A percentile compares a stretch with the other conserved stretches of the same genome.
These are phyloP conservation scores for Chaitophorus viminalis DNA, from an alignment of 2,888 invertebrate genomes.

Conservation along the genomic window DNA sequence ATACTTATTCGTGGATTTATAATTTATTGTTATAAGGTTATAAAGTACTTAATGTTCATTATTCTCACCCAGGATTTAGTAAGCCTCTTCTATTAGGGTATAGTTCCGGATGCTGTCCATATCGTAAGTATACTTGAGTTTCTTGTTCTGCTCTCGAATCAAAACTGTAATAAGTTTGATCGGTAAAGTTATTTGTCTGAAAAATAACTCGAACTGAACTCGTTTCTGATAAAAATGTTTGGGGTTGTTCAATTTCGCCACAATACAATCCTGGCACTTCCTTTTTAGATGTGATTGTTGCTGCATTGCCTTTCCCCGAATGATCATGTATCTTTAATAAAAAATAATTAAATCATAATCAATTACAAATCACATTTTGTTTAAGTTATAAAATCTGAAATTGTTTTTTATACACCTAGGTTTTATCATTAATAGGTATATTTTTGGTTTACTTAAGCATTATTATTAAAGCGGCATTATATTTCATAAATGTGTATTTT, in stretches of 20 bases:
- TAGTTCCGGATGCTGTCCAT: constrained; percentile 92
- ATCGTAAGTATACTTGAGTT: constrained; percentile 87
- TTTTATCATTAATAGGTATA: too few relatives aligned
- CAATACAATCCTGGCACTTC: constrained; percentile 91
- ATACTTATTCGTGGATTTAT: neutral
- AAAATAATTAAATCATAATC: neutral
- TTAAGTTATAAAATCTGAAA: neutral
- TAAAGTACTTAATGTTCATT: neutral
- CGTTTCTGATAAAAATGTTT: constrained; percentile 94
- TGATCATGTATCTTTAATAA: constrained; percentile 49
- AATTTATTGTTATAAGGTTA: too few relatives aligned
- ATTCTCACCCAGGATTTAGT: constrained; percentile 80
- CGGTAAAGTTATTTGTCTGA: constrained; percentile 92
- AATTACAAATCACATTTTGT: neutral
- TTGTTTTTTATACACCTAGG: neutral
- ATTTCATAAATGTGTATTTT: too few relatives aligned
- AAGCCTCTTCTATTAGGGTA: constrained; percentile 91
- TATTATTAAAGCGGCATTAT: too few relatives aligned
- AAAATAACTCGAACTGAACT: constrained; percentile 91
- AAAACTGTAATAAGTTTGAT: constrained; percentile 88
- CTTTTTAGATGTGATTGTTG: constrained; percentile 66
- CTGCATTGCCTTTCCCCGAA: constrained; percentile 48
- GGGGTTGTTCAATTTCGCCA: constrained; percentile 92
- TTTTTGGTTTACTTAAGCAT: too few relatives aligned
- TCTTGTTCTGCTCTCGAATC: constrained; percentile 90